phyloP scores from a whole-genome alignment of 2,797 vertebrate species.

The Eurystomus glaucurus region DNA sequence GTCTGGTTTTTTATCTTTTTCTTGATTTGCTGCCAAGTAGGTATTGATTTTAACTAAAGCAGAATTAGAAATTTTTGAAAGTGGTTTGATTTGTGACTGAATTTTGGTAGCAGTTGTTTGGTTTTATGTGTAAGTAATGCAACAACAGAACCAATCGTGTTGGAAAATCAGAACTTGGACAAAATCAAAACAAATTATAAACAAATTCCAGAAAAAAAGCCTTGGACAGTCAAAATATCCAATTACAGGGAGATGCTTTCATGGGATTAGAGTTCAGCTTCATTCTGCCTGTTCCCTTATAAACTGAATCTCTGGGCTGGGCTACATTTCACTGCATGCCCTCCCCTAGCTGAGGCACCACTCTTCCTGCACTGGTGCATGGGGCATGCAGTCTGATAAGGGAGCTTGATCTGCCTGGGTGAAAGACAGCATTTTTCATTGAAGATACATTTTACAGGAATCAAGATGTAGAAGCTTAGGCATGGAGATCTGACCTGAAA shows the following conservation, averaged over 20 bases:
- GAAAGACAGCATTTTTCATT: background rate
- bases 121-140: background rate
- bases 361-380: background rate
- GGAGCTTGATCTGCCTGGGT: background rate
- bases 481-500: background rate
- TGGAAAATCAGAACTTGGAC: background rate
- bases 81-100: background rate
- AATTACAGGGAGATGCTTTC: background rate
- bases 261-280: background rate
- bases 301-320: background rate
- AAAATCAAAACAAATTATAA: background rate
- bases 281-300: background rate
- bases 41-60: background rate
- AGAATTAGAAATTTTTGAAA: background rate
- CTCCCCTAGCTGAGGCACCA: background rate
- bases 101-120: background rate
- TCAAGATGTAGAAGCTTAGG: background rate
- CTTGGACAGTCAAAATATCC: background rate
- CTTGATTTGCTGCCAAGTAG: background rate
- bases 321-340: background rate
- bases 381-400: background rate
- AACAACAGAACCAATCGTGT: rapidly evolving
- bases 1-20: background rate
- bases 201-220: background rate
- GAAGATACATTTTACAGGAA: background rate